Evolutionary conservation across 2,113 vertebrate species (phyloP), one percentile per base, ranked within the genome.

Genomic region (Galeopterus variegatus): DNA sequence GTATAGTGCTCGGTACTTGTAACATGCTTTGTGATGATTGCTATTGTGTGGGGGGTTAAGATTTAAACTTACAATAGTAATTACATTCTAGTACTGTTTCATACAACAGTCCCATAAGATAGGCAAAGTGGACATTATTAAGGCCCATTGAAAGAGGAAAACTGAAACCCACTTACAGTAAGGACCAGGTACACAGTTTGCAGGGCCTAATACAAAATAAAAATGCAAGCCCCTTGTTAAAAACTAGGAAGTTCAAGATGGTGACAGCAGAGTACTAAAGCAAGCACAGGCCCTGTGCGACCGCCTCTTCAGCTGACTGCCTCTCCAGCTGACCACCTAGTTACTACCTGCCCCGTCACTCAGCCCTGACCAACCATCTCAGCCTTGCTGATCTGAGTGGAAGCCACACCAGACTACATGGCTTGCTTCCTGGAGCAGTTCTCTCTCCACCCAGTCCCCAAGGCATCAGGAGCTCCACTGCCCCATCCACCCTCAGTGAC

Each of bases 91-190:
- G 77, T 3, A 73, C 18, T 26, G 12, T 13, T 54, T 54, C 75
- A 48, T 2, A 1, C 26, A 6, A 10, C 28, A n/a, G 73, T 21
- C 8, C 77, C 60, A 4, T 11, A 21, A 26, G n/a, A 50, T 1
- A 62, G 54, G 72, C 62, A 33, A n/a, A 15, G 73, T 70, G 73
- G 65, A 14, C 60, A 8, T 26, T 19, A 64, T 3, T 19, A 8
- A 89, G 58, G 24, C n/a, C 21, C 94, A 11, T 65, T 58, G 14
- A 52, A 69, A 79, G 64, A 86, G 26, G 64, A 85, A 54, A 95
- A 21, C 15, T 8, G 13, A 86, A 52, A 86, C 23, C 24, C 26
- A 62, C 67, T 84, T n/a, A 83, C 31, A 45, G 31, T 33, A 36
- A 83, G 8, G 9, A 50, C 23, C 3, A 1, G 12, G 6, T 17